phyloP scores from a whole-genome alignment of 2,888 invertebrate genomes.

The Acleris sparsana region DNA sequence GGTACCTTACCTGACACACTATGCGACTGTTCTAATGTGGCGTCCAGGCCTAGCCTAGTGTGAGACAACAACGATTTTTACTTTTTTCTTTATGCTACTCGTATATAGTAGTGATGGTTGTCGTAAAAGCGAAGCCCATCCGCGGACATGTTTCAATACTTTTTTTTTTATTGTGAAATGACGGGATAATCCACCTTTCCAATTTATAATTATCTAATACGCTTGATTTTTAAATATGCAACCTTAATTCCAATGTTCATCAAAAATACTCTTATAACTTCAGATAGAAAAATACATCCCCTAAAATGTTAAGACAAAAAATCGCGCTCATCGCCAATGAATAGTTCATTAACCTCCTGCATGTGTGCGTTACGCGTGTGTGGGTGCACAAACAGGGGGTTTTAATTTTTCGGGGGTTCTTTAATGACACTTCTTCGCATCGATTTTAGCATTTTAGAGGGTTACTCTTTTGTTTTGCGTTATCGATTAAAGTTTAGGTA shows the following conservation, averaged over 20 bases:
- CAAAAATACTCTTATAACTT: background rate
- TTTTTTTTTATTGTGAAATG: no score
- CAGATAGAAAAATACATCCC: background rate
- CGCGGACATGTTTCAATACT: no score
- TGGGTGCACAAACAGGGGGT: slow-evolving; percentile 65
- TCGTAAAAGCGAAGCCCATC: no score
- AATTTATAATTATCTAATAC: no score
- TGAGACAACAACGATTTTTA: no score
- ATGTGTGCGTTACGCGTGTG: slow-evolving; percentile 58
- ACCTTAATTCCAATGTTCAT: background rate
- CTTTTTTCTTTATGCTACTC: no score
- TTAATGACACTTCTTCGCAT: slow-evolving; percentile 83
- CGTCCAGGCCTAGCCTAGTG: no score
- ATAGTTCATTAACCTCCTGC: slow-evolving; percentile 60
- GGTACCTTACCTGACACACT: no score
- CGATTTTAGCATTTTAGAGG: slow-evolving; percentile 80
- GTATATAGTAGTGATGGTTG: no score
- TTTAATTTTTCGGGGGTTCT: slow-evolving; percentile 82
- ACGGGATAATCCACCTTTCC: no score
- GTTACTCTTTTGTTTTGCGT: slow-evolving; percentile 78
- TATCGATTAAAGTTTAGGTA: slow-evolving; percentile 67
- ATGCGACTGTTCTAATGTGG: no score
- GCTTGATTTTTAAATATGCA: no score
- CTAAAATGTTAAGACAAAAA: slow-evolving; percentile 37
- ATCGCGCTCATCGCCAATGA: slow-evolving; percentile 49